phyloP scores from a whole-genome alignment of 2,888 invertebrate genomes.

The Acronicta aceris region DNA sequence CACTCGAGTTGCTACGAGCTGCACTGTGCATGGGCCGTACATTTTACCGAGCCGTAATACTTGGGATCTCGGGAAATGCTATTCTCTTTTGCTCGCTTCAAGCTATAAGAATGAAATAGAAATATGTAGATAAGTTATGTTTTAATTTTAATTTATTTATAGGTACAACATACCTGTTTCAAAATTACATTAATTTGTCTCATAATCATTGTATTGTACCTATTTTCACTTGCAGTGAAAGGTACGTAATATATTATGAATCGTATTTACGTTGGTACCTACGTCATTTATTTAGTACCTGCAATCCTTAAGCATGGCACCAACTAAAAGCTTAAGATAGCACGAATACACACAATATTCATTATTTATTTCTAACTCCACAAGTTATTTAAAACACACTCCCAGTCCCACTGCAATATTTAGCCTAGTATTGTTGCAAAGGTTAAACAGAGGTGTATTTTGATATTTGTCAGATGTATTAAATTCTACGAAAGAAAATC shows the following conservation, averaged over 20 bases:
- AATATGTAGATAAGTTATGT: constrained; percentile 46
- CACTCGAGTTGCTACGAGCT: constrained; percentile 69
- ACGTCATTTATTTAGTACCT: not conserved
- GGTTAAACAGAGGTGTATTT: constrained; percentile 1
- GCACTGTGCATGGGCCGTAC: constrained; percentile 61
- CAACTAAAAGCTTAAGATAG: too few relatives aligned
- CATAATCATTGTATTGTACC: too few relatives aligned
- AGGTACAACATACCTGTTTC: not conserved
- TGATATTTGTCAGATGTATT: too few relatives aligned
- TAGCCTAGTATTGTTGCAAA: constrained; percentile 12
- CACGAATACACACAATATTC: too few relatives aligned
- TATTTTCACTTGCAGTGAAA: too few relatives aligned
- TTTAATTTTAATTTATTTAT: constrained; percentile 7
- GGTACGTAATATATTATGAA: too few relatives aligned
- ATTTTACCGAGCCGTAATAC: constrained; percentile 67
- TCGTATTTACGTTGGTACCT: too few relatives aligned
- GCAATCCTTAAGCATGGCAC: not conserved
- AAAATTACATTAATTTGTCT: not conserved
- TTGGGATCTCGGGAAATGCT: constrained; percentile 58
- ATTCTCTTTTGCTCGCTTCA: constrained; percentile 56
- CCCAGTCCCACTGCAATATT: constrained; percentile 22
- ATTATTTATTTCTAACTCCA: too few relatives aligned
- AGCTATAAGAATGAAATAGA: constrained; percentile 56
- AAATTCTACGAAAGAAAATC: too few relatives aligned
- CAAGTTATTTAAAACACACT: constrained; percentile 20